Percentiles rank a stretch among this genome's conserved stretches.
Conservation (phyloP, 2,113 vertebrate species). For the Apteryx owenii region DNA sequence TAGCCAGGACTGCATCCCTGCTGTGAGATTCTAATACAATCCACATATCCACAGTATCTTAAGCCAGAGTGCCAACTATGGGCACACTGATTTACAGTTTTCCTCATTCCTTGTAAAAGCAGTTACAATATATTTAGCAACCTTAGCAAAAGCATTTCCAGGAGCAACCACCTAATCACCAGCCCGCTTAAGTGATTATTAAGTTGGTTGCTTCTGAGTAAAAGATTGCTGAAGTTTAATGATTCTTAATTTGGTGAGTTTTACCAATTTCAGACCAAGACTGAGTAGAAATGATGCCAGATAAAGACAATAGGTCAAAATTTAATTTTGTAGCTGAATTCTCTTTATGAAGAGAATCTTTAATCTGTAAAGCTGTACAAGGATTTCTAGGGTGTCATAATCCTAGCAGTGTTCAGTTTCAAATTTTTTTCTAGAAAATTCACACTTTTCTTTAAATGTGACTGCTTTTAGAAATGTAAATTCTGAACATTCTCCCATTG, state of each 20-base stretch:
- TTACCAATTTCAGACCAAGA: not conserved
- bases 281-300: not conserved
- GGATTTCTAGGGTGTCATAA: not conserved
- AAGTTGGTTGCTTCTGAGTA: not conserved
- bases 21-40: not conserved
- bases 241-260: not conserved
- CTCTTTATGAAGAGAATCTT: not conserved
- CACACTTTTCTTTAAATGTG: not conserved
- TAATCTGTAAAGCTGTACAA: not conserved
- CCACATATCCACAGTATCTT: fast-evolving
- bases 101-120: not conserved
- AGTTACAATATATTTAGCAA: not conserved
- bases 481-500: not conserved
- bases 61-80: not conserved
- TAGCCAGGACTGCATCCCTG: not conserved
- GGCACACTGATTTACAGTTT: not conserved
- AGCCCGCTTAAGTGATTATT: not conserved
- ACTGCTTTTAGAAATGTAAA: not conserved
- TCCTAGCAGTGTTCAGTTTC: not conserved
- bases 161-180: not conserved
- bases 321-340: not conserved
- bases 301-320: not conserved
- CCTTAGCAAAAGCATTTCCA: not conserved
- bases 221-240: not conserved
- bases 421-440: not conserved